Percentiles rank a stretch among this genome's conserved stretches.
These are phyloP conservation scores for Drosophila rubida DNA, from an alignment of 2,888 invertebrate species.

Conservation along the genomic window DNA sequence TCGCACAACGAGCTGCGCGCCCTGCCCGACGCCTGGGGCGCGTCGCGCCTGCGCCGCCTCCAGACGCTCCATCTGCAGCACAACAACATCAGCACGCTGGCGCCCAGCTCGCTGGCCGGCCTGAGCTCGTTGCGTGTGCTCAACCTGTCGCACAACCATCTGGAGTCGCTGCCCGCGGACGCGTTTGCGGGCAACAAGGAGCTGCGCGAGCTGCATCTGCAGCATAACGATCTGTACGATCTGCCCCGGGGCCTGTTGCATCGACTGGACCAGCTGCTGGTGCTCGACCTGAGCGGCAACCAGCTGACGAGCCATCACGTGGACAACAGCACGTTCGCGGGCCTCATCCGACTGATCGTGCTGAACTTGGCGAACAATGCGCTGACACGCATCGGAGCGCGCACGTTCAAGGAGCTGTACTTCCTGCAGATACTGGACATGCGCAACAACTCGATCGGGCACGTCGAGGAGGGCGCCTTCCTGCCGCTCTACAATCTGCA, in stretches of 20 bases:
- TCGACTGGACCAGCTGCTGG: constrained; percentile 92
- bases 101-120: constrained; percentile 91
- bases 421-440: constrained; percentile 94
- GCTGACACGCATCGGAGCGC: constrained; percentile 92
- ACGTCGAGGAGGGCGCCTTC: constrained; percentile 94
- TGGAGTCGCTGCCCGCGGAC: constrained; percentile 92
- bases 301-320: constrained; percentile 93
- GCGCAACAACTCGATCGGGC: constrained; percentile 94
- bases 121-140: constrained; percentile 91
- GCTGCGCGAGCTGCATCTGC: constrained; percentile 92
- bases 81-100: constrained; percentile 92
- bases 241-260: constrained; percentile 93
- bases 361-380: constrained; percentile 94
- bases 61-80: constrained; percentile 92
- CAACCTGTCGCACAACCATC: constrained; percentile 94
- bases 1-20: constrained; percentile 92
- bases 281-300: constrained; percentile 93
- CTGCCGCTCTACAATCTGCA: constrained; percentile 94
- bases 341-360: constrained; percentile 93
- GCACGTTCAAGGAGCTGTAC: constrained; percentile 94
- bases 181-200: constrained; percentile 93
- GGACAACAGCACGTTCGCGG: constrained; percentile 93
- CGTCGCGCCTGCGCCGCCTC: constrained; percentile 91
- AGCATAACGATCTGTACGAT: constrained; percentile 93
- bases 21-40: constrained; percentile 90